Conservation (phyloP, 2,888 invertebrate genomes). For the Flabesymbios commensalis region DNA sequence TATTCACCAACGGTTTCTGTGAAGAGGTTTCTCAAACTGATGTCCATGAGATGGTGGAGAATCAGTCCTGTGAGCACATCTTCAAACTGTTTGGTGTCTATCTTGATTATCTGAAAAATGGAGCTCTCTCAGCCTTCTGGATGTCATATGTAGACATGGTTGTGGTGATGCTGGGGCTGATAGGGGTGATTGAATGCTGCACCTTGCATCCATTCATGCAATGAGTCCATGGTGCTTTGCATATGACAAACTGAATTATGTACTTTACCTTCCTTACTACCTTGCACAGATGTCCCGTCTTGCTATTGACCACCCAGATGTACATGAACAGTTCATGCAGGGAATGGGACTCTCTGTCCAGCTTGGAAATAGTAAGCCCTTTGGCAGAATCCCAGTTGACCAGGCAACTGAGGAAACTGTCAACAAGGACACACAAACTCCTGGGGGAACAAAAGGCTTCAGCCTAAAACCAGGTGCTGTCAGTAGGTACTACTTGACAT, state of each 20-base stretch:
- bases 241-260: slow-evolving; percentile 37
- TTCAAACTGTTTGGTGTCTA: not conserved
- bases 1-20: too few species aligned
- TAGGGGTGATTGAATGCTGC: slow-evolving; percentile 32
- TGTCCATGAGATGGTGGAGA: too few species aligned
- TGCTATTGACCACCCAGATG: slow-evolving; percentile 13
- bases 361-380: too few species aligned
- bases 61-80: too few species aligned
- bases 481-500: slow-evolving; percentile 12
- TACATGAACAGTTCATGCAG: too few species aligned
- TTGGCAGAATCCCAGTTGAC: slow-evolving; percentile 13
- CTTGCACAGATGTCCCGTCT: slow-evolving; percentile 22
- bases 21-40: too few species aligned
- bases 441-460: slow-evolving; percentile 21
- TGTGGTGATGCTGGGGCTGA: slow-evolving; percentile 16
- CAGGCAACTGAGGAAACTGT: slow-evolving; percentile 19
- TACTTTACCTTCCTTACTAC: slow-evolving; percentile 31
- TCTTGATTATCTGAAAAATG: not conserved
- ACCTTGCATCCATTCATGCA: slow-evolving; percentile 22
- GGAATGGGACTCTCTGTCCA: slow-evolving; percentile 28
- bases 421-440: slow-evolving; percentile 28
- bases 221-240: slow-evolving; percentile 39
- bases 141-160: slow-evolving; percentile 37
- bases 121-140: slow-evolving; percentile 29
- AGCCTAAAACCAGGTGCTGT: slow-evolving; percentile 12